Percentiles rank a stretch among this genome's conserved stretches.
Conservation (phyloP, 2,113 vertebrate genomes). For the Lontra canadensis region DNA sequence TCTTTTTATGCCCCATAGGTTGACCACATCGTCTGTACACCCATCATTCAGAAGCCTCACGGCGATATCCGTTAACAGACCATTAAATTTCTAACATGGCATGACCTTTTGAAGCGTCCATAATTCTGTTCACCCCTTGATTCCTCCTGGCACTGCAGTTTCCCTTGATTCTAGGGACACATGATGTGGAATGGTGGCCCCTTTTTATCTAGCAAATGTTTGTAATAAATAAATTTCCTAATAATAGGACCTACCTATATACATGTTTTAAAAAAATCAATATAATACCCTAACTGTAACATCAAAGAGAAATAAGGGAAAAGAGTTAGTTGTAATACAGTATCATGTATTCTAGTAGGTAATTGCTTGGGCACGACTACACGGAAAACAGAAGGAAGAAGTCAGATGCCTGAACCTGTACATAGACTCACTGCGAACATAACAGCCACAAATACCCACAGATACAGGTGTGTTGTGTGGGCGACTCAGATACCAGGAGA, state of each 20-base stretch:
- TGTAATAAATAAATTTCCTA: slow-evolving; percentile 4
- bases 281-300: not conserved
- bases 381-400: not conserved
- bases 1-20: not conserved
- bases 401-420: not conserved
- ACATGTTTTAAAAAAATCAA: not conserved
- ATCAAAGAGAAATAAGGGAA: slow-evolving; percentile 2
- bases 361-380: not conserved
- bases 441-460: not conserved
- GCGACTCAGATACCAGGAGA: slow-evolving; percentile 26
- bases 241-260: not conserved
- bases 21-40: not conserved
- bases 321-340: slow-evolving; percentile 11
- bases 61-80: not conserved
- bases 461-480: not conserved
- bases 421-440: not conserved
- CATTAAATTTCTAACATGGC: not conserved
- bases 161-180: not conserved
- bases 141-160: not conserved
- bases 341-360: too few species aligned
- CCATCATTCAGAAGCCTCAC: not conserved
- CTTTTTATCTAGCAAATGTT: slow-evolving; percentile 1
- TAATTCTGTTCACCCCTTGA: not conserved
- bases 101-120: not conserved
- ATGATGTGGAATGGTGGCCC: not conserved